These are phyloP conservation scores for Lysandra bellargus DNA, from an alignment of 2,888 invertebrate species.

Conservation along the genomic window DNA sequence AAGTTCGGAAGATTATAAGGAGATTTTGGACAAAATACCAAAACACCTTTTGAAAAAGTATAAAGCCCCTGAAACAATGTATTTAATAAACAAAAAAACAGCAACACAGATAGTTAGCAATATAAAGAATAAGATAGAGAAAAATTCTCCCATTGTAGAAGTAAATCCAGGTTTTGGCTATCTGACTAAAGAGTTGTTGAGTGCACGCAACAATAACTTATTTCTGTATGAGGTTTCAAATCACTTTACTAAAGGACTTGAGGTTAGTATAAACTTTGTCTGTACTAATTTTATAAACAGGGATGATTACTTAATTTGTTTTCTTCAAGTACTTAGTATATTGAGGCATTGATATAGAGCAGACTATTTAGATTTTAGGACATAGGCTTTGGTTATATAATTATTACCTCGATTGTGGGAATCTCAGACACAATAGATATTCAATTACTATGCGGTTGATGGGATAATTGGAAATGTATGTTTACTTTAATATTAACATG, in stretches of 20 bases:
- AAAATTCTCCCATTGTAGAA: constrained; percentile 79
- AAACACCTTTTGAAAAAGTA: constrained; percentile 62
- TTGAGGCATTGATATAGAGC: no score
- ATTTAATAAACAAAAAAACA: constrained; percentile 64
- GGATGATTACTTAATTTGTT: no score
- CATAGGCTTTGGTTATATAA: no score
- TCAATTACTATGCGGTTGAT: no score
- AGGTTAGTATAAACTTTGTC: constrained; percentile 52
- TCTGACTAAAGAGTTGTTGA: constrained; percentile 81
- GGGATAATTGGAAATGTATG: no score
- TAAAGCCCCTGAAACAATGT: constrained; percentile 64
- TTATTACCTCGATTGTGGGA: no score
- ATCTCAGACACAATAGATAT: no score
- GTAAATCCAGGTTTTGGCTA: constrained; percentile 85
- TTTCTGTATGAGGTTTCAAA: constrained; percentile 81
- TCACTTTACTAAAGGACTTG: constrained; percentile 71
- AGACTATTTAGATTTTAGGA: no score
- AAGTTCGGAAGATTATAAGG: constrained; percentile 54
- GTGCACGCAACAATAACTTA: constrained; percentile 71
- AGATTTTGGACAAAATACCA: constrained; percentile 59
- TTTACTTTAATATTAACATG: no score
- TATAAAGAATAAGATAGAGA: constrained; percentile 56
- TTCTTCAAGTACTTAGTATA: no score
- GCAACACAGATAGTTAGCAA: constrained; percentile 62
- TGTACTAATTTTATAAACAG: no score